phyloP scores from a whole-genome alignment of 1,140 invertebrate genomes.

The Apocrypta bakeri region DNA sequence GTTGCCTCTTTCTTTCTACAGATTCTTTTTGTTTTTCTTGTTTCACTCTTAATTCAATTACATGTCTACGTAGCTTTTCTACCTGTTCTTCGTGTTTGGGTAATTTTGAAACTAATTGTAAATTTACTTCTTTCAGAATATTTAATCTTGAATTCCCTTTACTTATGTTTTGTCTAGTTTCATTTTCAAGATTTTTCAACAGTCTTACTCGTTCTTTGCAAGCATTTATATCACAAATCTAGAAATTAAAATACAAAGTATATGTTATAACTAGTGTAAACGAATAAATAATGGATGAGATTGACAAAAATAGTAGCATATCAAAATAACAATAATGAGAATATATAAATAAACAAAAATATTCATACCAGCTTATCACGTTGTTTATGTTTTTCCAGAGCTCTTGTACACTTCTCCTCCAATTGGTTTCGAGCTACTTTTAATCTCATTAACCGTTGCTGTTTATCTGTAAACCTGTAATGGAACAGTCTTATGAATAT shows the following conservation, averaged over 20 bases:
- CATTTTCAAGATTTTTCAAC: slow-evolving; percentile 78
- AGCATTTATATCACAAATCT: slow-evolving; percentile 79
- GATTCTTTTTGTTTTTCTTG: slow-evolving; percentile 74
- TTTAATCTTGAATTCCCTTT: slow-evolving; percentile 73
- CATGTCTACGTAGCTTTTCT: slow-evolving; percentile 77
- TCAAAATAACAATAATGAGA: background rate
- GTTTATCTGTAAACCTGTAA: slow-evolving; percentile 80
- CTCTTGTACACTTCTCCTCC: slow-evolving; percentile 77
- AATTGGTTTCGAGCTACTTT: slow-evolving; percentile 76
- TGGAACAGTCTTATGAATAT: slow-evolving; percentile 22
- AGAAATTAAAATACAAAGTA: slow-evolving; percentile 56
- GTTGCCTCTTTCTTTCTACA: slow-evolving; percentile 75
- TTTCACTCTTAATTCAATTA: slow-evolving; percentile 73
- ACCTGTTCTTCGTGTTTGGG: slow-evolving; percentile 80
- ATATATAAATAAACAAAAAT: slow-evolving; percentile 28
- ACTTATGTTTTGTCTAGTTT: slow-evolving; percentile 77
- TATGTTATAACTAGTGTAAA: slow-evolving; percentile 33
- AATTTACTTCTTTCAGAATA: slow-evolving; percentile 76
- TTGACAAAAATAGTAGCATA: background rate
- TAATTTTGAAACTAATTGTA: slow-evolving; percentile 75
- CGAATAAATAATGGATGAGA: background rate
- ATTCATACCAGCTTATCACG: slow-evolving; percentile 76
- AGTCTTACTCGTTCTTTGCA: slow-evolving; percentile 79
- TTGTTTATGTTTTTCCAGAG: slow-evolving; percentile 76
- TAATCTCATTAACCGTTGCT: slow-evolving; percentile 76